These are phyloP conservation scores for Alces alces DNA, from an alignment of 2,113 vertebrate species.

Conservation along the genomic window DNA sequence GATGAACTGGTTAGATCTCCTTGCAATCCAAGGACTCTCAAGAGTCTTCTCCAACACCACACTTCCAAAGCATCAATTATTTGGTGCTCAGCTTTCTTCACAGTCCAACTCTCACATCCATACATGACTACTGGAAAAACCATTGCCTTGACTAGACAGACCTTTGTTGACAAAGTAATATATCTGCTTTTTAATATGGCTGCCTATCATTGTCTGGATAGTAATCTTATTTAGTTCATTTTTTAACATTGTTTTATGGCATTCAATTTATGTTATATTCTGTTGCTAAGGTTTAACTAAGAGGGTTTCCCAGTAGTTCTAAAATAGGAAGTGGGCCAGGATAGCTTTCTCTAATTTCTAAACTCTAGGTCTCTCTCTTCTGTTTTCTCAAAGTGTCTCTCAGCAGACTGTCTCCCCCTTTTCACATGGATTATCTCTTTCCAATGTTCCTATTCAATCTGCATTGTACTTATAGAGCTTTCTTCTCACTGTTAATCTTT, in stretches of 20 bases:
- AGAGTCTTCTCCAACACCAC: background rate
- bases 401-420: background rate
- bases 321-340: background rate
- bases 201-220: background rate
- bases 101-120: background rate
- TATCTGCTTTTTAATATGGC: background rate
- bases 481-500: background rate
- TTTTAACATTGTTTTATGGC: background rate
- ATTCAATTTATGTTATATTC: background rate
- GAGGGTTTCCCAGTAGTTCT: background rate
- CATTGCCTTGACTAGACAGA: background rate
- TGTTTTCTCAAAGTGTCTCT: background rate
- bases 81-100: background rate
- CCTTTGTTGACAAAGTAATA: background rate
- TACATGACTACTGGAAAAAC: background rate
- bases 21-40: background rate
- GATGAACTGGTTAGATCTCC: background rate
- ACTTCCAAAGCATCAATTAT: background rate
- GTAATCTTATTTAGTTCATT: background rate
- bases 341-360: background rate
- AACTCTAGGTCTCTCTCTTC: background rate
- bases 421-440: background rate
- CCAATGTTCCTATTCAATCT: background rate
- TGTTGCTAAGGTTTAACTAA: background rate
- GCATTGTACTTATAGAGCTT: background rate